Base-by-base conservation (phyloP, 2,113 vertebrate species). In the Corapipo altera region DNA sequence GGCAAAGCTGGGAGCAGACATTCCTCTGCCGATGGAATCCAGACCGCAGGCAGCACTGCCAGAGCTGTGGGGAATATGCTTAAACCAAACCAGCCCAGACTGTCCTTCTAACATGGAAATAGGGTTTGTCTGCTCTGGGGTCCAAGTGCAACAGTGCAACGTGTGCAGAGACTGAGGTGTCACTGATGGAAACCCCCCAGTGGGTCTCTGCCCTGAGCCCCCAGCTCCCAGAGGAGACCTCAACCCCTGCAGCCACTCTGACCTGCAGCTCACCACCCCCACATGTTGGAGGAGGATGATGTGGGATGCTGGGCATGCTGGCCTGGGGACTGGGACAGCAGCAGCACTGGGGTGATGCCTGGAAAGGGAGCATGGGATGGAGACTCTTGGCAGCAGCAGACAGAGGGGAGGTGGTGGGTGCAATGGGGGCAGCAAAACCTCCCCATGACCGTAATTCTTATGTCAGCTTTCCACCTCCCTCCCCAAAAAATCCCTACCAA, bases 21-120 rank as follows among this genome's bases (percentile, higher is more conserved):
- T 81, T 74, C 51, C 73, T 78, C 17, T 17, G 27, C 65, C 72
- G 94, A 71, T 41, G 71, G 86, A 91, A 95, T 69, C 76, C 89
- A 91, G 86, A 70, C 46, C 19, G 12, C 78, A n/a, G 43, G 51
- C 14, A 0, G 21, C 8, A 70, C 86, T 76, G 67, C 58, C 0
- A 1, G 71, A 39, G 62, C 66, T 39, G n/a, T 23, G 59, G 69
- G 87, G 73, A 89, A 83, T 6, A 41, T 2, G 6, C 6, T 52
- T 5, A 33, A 76, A 95, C 79, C 35, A 51, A 28, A 71, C 7
- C 76, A 67, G 26, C 44, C 74, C 71, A 5, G 12, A 7, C 20
- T 21, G 35, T 86, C 79, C 59, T 48, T n/a, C 59, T 18, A 1
- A 27, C 9, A 16, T 0, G 21, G 77, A 54, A 83, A 21, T 1